Evolutionary conservation across 2,113 vertebrate species (phyloP).

Genomic region (Pantherophis guttatus): DNA sequence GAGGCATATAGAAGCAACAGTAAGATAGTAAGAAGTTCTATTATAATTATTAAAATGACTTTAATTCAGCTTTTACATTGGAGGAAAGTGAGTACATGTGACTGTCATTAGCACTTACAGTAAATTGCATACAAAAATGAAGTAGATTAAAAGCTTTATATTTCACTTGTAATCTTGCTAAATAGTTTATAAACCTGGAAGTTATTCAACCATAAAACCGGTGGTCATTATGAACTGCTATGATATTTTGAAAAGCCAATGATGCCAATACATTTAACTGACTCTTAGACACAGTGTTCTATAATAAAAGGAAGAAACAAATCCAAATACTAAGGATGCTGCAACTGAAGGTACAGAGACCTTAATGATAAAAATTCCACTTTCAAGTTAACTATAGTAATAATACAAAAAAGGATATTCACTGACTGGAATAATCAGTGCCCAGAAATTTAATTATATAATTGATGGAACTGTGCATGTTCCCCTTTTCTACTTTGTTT

Average conservation of each 20-base stretch:
- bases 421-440: background rate
- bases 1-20: background rate
- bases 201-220: background rate
- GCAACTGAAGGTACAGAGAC: background rate
- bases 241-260: background rate
- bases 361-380: background rate
- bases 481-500: background rate
- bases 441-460: background rate
- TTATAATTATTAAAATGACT: background rate
- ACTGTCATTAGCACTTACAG: background rate
- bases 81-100: background rate
- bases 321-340: background rate
- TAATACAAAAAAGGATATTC: background rate
- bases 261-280: background rate
- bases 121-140: background rate
- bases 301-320: background rate
- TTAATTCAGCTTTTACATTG: background rate
- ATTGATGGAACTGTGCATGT: background rate
- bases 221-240: background rate
- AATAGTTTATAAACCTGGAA: background rate
- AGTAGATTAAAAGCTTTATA: background rate
- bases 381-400: background rate
- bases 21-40: background rate
- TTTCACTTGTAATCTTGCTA: background rate
- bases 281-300: background rate